Evolutionary conservation across 2,888 invertebrate species (phyloP).

Genomic region (Cheilosia variabilis): DNA sequence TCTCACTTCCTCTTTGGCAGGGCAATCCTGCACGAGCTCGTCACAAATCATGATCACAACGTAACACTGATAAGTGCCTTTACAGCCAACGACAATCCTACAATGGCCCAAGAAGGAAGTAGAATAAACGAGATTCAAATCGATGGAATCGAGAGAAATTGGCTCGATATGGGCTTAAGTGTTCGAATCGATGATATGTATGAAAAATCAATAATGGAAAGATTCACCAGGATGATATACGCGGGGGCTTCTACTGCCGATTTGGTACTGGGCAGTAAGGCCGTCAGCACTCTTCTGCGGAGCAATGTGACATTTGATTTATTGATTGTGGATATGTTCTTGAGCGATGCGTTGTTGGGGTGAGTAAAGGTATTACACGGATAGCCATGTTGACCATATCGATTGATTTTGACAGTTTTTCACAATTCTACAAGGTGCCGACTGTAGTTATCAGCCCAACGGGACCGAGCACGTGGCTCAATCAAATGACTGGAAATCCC

Average conservation of each 20-base stretch:
- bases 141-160: constrained; percentile 80
- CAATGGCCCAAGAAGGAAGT: constrained; percentile 68
- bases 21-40: constrained; percentile 80
- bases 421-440: constrained; percentile 81
- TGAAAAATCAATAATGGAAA: constrained; percentile 81
- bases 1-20: constrained; percentile 82
- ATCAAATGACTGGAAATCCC: constrained; percentile 84
- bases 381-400: not conserved
- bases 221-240: constrained; percentile 81
- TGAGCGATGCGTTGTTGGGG: constrained; percentile 84
- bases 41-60: constrained; percentile 79
- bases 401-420: constrained; percentile 78
- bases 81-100: constrained; percentile 50
- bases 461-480: constrained; percentile 84
- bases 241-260: constrained; percentile 82
- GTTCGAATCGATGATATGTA: constrained; percentile 81
- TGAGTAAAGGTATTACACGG: constrained; percentile 55
- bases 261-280: constrained; percentile 79
- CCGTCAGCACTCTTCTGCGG: constrained; percentile 79
- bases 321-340: constrained; percentile 83
- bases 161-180: constrained; percentile 82
- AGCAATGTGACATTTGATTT: constrained; percentile 81
- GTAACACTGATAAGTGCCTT: constrained; percentile 82
- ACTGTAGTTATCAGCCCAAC: constrained; percentile 83
- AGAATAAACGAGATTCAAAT: constrained; percentile 80